Percentiles rank a stretch among this genome's conserved stretches.
Evolutionary conservation across 1,140 invertebrate species (phyloP).

Genomic region (Prorops nasuta): DNA sequence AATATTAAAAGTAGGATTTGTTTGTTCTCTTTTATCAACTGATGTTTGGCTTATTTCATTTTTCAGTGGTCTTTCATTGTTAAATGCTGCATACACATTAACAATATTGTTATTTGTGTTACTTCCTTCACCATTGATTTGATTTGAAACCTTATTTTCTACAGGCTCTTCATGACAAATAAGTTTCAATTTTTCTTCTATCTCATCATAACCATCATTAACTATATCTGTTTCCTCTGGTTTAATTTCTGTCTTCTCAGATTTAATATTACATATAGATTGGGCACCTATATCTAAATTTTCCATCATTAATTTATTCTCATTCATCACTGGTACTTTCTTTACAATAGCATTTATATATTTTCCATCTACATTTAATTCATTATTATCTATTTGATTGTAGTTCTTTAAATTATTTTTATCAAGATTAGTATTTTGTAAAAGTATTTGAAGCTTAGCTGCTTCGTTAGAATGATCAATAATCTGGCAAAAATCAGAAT

Average conservation of each 20-base stretch:
- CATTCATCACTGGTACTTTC: slow-evolving; percentile 3
- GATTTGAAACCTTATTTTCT: slow-evolving; percentile 7
- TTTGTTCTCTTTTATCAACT: slow-evolving; percentile 15
- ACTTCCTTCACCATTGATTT: neutral
- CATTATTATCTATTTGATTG: slow-evolving; percentile 6
- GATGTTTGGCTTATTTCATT: slow-evolving; percentile 6
- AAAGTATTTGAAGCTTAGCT: slow-evolving; percentile 2
- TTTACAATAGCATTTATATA: slow-evolving; percentile 12
- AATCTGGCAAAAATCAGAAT: slow-evolving; percentile 15
- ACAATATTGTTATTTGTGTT: neutral
- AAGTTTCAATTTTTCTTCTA: slow-evolving; percentile 40
- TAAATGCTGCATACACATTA: neutral
- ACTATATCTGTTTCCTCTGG: slow-evolving; percentile 20
- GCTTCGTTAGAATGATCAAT: slow-evolving; percentile 6
- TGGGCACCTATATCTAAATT: slow-evolving; percentile 8
- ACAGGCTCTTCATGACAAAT: slow-evolving; percentile 31
- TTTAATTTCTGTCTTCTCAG: slow-evolving; percentile 29
- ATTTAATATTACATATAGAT: slow-evolving; percentile 6
- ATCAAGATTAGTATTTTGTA: slow-evolving; percentile 13
- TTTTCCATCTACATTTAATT: slow-evolving; percentile 17
- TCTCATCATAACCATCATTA: slow-evolving; percentile 34
- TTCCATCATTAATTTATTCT: slow-evolving; percentile 23
- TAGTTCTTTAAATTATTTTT: neutral
- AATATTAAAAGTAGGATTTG: slow-evolving; percentile 26
- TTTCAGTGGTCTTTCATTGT: neutral